Evolutionary conservation across 2,113 vertebrate species (phyloP).

Genomic region (Glareola pratincola): DNA sequence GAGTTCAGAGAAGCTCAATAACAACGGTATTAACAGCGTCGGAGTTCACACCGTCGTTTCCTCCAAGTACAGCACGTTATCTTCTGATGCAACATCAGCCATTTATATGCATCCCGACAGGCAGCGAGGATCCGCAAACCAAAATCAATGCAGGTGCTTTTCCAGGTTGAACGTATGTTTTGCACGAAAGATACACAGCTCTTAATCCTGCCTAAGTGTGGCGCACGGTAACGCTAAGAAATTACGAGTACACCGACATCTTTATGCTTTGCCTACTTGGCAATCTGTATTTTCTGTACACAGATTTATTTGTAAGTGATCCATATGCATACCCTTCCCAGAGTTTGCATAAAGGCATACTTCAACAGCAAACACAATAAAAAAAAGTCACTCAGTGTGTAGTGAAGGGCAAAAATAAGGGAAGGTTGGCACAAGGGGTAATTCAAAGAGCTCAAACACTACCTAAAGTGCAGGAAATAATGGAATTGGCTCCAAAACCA

Average conservation of each 20-base stretch:
- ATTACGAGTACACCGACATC: conserved; percentile 1
- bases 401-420: neutral
- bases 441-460: neutral
- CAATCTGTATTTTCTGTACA: conserved; percentile 39
- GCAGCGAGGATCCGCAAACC: neutral
- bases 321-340: conserved; percentile 15
- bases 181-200: neutral
- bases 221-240: neutral
- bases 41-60: neutral
- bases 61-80: neutral
- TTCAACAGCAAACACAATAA: neutral
- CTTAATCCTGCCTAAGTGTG: neutral
- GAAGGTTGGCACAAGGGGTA: neutral
- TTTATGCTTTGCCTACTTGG: conserved; percentile 49
- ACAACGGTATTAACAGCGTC: neutral
- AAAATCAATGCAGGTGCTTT: neutral
- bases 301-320: conserved; percentile 49
- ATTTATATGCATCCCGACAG: neutral
- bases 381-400: neutral
- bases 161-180: neutral
- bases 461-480: neutral
- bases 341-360: neutral
- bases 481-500: neutral
- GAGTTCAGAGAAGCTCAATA: neutral
- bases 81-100: neutral